Evolutionary conservation across 2,797 vertebrate genomes (phyloP), one percentile per base, ranked within the genome.

Genomic region (Triplophysa bombifrons): DNA sequence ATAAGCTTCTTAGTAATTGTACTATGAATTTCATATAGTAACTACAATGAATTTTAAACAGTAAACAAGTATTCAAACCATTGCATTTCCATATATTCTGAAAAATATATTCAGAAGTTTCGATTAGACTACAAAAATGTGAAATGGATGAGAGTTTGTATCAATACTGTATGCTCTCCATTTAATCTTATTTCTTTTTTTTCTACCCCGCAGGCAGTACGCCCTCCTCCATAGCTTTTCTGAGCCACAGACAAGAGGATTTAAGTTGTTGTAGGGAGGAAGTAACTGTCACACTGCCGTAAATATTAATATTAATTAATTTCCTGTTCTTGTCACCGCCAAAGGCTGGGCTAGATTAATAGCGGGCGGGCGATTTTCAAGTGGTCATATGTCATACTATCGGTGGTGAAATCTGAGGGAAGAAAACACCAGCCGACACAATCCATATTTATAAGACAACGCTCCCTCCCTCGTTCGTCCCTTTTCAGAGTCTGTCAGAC

Each of bases 261-360:
- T 50, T 19, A 34, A 46, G 27, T 77, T 51, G 53, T 58, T 10
- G 51, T 66, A 17, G 25, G 25, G 68, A 70, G 51, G 64, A 78
- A 66, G 53, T 41, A 68, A 58, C 83, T 72, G 67, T 67, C 76
- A 55, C 22, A n/a, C 50, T 30, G 72, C 66, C 72, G 58, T 75
- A 76, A 76, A 82, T 70, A 84, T 84, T 80, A 69, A 84, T 77
- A 72, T 82, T 73, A 80, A 84, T 82, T 84, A 84, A 82, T 76
- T 80, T 76, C 67, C 73, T 34, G 7, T 72, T 60, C 30, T 25
- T 13, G 38, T 70, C 70, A 76, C 68, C 56, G 68, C 55, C 72
- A 80, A 70, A 76, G 56, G 67, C 76, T 41, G 44, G 58, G 46
- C 27, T 51, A 77, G 80, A 80, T 84, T 80, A 77, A 84, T 68